Evolutionary conservation across 1,140 invertebrate genomes (phyloP).

Genomic region (Orussus abietinus): DNA sequence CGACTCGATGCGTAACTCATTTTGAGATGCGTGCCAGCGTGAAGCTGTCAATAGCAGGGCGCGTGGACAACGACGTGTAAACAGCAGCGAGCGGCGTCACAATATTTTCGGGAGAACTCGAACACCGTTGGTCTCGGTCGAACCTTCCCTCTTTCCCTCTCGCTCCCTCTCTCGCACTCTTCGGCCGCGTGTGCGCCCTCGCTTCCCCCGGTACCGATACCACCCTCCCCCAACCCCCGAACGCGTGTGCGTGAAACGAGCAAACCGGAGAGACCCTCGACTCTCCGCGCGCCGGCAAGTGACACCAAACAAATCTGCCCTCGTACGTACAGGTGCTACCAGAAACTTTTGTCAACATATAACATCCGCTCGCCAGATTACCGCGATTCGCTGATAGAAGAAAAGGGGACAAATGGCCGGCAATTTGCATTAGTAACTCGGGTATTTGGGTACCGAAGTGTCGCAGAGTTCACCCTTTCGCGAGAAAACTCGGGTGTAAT

Average conservation of each 20-base stretch:
- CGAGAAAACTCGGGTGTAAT: too few species aligned
- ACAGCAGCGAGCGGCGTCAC: constrained; percentile 23
- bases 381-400: too few species aligned
- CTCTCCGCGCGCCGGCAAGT: constrained; percentile 40
- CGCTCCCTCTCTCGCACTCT: constrained; percentile 2
- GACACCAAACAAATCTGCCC: constrained; percentile 50
- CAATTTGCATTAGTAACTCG: too few species aligned
- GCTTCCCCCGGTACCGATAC: too few species aligned
- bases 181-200: constrained; percentile 8
- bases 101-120: constrained; percentile 20
- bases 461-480: too few species aligned
- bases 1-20: too few species aligned
- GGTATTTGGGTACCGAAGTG: too few species aligned
- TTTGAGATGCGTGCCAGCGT: constrained; percentile 30
- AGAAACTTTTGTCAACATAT: constrained; percentile 31
- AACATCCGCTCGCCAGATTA: too few species aligned
- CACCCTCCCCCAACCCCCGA: constrained; percentile 4
- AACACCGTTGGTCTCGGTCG: constrained; percentile 15
- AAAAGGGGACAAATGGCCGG: too few species aligned
- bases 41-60: constrained; percentile 34
- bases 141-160: constrained; percentile 8
- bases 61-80: constrained; percentile 30
- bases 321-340: constrained; percentile 24
- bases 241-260: constrained; percentile 15
- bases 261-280: constrained; percentile 16